phyloP scores from a whole-genome alignment of 2,113 vertebrate genomes.

The Clarias gariepinus region DNA sequence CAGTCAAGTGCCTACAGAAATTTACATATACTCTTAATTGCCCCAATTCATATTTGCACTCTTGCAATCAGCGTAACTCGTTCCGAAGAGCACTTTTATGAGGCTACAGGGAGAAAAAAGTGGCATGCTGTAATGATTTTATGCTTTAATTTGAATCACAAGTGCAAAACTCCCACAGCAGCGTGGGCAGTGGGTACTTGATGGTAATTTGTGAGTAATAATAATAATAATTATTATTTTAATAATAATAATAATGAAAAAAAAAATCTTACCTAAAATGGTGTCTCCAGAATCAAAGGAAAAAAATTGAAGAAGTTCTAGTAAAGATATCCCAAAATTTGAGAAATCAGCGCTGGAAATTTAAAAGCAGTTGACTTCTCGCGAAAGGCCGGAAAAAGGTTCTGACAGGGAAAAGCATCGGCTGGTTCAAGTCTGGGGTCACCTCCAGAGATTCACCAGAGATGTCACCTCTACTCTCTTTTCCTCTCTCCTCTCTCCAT shows the following conservation, averaged over 20 bases:
- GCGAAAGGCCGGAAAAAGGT: conserved; percentile 58
- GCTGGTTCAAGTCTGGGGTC: conserved; percentile 71
- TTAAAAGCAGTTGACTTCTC: conserved; percentile 38
- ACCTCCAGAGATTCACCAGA: conserved; percentile 69
- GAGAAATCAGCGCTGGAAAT: conserved; percentile 54
- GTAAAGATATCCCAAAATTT: conserved; percentile 60
- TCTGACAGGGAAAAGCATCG: conserved; percentile 62
- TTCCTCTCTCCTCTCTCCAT: conserved; percentile 52
- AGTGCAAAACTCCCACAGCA: conserved; percentile 35
- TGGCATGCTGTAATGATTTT: conserved; percentile 21
- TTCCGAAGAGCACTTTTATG: conserved; percentile 30
- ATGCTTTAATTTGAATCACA: conserved; percentile 30
- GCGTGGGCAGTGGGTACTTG: conserved; percentile 33
- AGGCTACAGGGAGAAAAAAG: conserved; percentile 19
- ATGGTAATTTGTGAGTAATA: background rate
- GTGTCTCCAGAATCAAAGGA: conserved; percentile 45
- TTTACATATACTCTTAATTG: conserved; percentile 47
- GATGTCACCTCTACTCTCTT: conserved; percentile 70
- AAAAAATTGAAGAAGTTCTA: conserved; percentile 58
- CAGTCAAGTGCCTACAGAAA: conserved; percentile 29
- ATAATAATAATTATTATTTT: no score
- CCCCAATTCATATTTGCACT: conserved; percentile 23
- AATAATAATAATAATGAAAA: background rate
- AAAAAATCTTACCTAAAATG: conserved; percentile 43
- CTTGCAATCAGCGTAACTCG: conserved; percentile 31